Evolutionary conservation across 1,140 invertebrate species (phyloP), one percentile per base, ranked within the genome.

Genomic region (Apocrypta bakeri): DNA sequence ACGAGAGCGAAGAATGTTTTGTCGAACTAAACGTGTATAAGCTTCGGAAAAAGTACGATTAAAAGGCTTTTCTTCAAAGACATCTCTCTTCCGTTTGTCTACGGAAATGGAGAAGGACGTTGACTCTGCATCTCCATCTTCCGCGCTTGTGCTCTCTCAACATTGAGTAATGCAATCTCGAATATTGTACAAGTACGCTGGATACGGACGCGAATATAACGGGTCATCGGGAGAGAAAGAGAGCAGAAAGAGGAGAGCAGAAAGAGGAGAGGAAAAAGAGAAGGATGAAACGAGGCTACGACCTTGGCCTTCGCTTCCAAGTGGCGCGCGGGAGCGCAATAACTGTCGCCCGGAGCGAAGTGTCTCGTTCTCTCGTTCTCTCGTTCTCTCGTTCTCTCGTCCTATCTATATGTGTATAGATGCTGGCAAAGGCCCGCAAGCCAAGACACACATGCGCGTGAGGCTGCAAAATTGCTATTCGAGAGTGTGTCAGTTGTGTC

Each of bases 251-350:
- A 79, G n/a, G n/a, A n/a, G n/a, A n/a, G n/a, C n/a, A 71, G 33
- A 71, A 29, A 61, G 68, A 72, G 68, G n/a, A 72, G 40, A 11
- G 31, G 37, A 79, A 69, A 40, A 33, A 79, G n/a, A 25, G 68
- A 82, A 82, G 80, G 73, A 82, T 75, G 80, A 76, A 76, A 75
- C 33, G 64, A 81, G 71, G 80, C 63, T 68, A n/a, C 40, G 85
- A 84, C 89, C 89, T 89, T 90, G 89, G 87, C 88, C 88, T 90
- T 89, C 85, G 85, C 85, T 86, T 84, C 79, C 37, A 82, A 85
- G 80, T 74, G 77, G 85, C 81, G 75, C 71, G 79, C 79, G 37
- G 0, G 61, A 66, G 73, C 25, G 83, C 80, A 82, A 79, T 76
- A 29, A 86, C 72, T 85, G 88, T 88, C 85, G 87, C 86, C 85